Percentiles rank a stretch among this genome's conserved stretches.
Evolutionary conservation across 2,888 invertebrate genomes (phyloP).

Genomic region (Cephus pygmeus): DNA sequence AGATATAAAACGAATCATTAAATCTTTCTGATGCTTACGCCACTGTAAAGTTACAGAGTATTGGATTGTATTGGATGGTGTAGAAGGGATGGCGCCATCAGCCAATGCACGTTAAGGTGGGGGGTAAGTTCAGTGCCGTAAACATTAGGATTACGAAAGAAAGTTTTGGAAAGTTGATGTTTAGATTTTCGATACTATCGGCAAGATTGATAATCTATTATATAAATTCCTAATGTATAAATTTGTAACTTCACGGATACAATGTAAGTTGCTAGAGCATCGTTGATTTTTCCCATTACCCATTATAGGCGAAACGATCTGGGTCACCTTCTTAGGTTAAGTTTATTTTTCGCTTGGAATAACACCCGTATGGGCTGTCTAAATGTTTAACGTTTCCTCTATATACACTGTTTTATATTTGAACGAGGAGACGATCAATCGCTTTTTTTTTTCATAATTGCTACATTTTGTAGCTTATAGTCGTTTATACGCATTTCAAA

Average conservation of each 20-base stretch:
- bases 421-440: neutral
- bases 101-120: neutral
- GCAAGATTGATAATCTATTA: neutral
- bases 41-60: neutral
- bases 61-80: neutral
- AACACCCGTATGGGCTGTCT: neutral
- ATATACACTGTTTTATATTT: neutral
- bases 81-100: neutral
- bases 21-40: neutral
- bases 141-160: neutral
- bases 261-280: neutral
- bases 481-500: slow-evolving; percentile 4
- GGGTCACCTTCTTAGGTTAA: neutral
- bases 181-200: neutral
- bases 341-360: neutral
- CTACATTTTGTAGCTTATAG: slow-evolving; percentile 29
- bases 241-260: neutral
- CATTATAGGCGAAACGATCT: neutral
- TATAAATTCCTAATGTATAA: neutral
- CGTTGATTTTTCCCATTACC: neutral
- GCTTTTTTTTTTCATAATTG: neutral
- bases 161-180: neutral
- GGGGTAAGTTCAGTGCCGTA: neutral
- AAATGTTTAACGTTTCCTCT: neutral
- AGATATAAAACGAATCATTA: neutral